Conservation (phyloP, 1,140 invertebrate genomes). For the Agrypnia vestita region DNA sequence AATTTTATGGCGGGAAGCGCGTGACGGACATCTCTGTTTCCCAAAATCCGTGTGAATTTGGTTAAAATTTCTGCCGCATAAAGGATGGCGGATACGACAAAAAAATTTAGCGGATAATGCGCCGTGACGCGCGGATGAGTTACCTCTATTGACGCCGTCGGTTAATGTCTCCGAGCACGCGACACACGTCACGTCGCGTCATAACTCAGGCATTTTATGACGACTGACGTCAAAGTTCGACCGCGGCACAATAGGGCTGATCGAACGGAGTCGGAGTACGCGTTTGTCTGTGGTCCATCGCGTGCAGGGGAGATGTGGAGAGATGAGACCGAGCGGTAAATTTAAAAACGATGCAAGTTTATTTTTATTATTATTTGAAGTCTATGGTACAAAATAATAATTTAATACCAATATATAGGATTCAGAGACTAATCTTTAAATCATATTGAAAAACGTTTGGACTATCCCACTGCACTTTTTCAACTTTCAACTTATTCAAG, state of each 20-base stretch:
- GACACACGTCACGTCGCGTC: constrained; percentile 36
- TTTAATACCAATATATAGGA: too few relatives aligned
- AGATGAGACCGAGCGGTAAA: too few relatives aligned
- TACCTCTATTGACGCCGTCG: constrained; percentile 24
- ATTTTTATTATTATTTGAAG: too few relatives aligned
- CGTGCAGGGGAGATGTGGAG: neutral
- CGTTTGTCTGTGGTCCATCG: constrained; percentile 1
- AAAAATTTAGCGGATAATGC: constrained; percentile 28
- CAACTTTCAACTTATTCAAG: too few relatives aligned
- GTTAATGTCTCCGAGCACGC: constrained; percentile 11
- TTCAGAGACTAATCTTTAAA: too few relatives aligned
- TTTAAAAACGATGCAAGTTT: too few relatives aligned
- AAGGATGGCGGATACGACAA: neutral
- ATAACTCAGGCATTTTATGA: constrained; percentile 51
- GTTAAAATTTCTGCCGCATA: neutral
- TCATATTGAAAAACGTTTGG: too few relatives aligned
- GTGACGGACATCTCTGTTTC: constrained; percentile 25
- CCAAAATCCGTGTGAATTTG: constrained; percentile 17
- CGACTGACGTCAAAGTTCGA: constrained; percentile 36
- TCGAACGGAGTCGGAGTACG: constrained; percentile 10
- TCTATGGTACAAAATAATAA: too few relatives aligned
- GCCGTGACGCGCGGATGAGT: constrained; percentile 19
- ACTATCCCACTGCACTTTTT: too few relatives aligned
- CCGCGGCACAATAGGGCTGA: constrained; percentile 35
- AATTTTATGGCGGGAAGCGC: neutral